Percentiles rank a stretch among this genome's conserved stretches.
Conservation (phyloP, 2,797 vertebrate genomes). For the Muraenolepis orangiensis region DNA sequence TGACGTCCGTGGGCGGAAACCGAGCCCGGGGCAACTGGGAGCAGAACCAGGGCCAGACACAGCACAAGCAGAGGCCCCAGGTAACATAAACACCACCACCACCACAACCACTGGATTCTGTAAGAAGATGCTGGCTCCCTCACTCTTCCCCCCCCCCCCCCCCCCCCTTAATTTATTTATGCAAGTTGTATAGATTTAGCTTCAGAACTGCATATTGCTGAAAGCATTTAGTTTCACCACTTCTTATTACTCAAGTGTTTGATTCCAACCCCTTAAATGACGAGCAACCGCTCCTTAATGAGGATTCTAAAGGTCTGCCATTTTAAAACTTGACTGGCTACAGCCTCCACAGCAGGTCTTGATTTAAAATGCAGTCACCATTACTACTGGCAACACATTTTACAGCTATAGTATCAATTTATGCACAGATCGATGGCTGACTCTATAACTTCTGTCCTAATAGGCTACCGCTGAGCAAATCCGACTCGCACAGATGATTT, state of each 20-base stretch:
- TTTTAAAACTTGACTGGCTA: no score
- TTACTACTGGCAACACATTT: not conserved
- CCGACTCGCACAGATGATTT: slow-evolving; percentile 99
- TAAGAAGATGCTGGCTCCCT: not conserved
- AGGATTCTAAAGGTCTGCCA: no score
- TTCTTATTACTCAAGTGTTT: not conserved
- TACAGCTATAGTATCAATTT: not conserved
- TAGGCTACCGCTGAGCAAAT: slow-evolving; percentile 99
- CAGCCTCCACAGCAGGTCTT: not conserved
- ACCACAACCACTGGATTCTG: not conserved
- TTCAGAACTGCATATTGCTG: not conserved
- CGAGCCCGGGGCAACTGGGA: slow-evolving; percentile 96
- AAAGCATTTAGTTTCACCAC: not conserved
- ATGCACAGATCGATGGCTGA: slow-evolving; percentile 7
- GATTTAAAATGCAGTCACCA: not conserved
- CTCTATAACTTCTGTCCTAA: not conserved
- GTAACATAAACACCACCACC: slow-evolving; percentile 44
- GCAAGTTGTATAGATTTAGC: not conserved
- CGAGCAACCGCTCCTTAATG: no score
- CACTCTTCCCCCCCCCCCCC: not conserved
- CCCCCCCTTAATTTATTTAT: not conserved
- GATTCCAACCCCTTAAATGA: no score
- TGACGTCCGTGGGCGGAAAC: slow-evolving; percentile 98
- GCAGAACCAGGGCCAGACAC: slow-evolving; percentile 96
- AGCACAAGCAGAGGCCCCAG: slow-evolving; percentile 88